phyloP scores from a whole-genome alignment of 2,797 vertebrate genomes.

The Argentina silus region DNA sequence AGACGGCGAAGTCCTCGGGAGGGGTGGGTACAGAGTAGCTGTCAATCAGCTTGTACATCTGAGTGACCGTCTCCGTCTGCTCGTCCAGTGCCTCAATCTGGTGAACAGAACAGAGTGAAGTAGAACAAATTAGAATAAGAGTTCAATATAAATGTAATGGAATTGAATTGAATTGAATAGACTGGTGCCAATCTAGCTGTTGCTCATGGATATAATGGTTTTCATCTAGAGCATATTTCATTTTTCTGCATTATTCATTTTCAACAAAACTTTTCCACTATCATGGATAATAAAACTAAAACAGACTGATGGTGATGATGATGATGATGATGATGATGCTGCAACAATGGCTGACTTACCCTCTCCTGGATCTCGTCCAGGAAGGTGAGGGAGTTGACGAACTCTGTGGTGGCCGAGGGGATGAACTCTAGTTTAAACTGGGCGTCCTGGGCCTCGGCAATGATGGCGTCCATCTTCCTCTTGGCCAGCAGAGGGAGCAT shows the following conservation, averaged over 20 bases:
- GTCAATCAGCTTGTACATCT: constrained; percentile 86
- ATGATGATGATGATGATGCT: not conserved
- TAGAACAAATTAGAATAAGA: not conserved
- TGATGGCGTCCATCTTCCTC: constrained; percentile 78
- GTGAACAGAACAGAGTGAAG: constrained; percentile 16
- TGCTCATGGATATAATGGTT: too few relatives aligned
- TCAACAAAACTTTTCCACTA: too few relatives aligned
- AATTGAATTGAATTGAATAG: not conserved
- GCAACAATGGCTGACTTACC: constrained; percentile 65
- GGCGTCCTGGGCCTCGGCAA: constrained; percentile 80
- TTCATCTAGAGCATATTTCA: too few relatives aligned
- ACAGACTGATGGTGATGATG: not conserved
- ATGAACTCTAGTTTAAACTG: constrained; percentile 78
- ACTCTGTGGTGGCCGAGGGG: constrained; percentile 79
- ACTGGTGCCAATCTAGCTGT: too few relatives aligned
- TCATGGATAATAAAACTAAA: not conserved
- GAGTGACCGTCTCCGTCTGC: constrained; percentile 73
- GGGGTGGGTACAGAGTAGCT: constrained; percentile 77
- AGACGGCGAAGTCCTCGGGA: constrained; percentile 82
- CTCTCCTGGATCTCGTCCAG: constrained; percentile 85
- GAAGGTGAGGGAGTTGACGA: constrained; percentile 80
- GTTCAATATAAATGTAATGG: not conserved
- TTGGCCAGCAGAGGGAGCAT: constrained; percentile 81
- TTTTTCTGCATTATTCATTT: too few relatives aligned
- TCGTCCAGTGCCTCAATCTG: constrained; percentile 80